These are phyloP conservation scores for Folsomia candida DNA, from an alignment of 2,888 invertebrate genomes.

Conservation along the genomic window DNA sequence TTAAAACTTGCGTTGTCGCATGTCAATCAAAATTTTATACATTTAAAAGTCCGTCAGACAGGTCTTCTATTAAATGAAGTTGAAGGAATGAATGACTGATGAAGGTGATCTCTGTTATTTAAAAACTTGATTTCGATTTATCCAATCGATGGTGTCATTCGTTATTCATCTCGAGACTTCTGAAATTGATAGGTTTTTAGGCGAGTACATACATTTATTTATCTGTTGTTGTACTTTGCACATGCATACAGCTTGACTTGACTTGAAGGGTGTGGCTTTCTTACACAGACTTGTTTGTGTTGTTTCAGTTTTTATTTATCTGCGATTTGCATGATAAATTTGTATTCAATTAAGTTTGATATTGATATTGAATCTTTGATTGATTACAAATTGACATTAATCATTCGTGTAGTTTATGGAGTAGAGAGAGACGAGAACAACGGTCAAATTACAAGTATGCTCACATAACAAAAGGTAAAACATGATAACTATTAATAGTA, in stretches of 20 bases:
- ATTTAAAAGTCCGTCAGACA: too few relatives aligned
- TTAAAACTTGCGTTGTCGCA: neutral
- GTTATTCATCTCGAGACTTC: neutral
- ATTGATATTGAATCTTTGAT: slow-evolving; percentile 1
- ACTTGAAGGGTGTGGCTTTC: neutral
- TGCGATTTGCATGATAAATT: neutral
- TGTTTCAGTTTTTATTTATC: neutral
- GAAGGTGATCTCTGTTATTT: neutral
- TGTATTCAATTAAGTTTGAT: neutral
- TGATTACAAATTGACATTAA: too few relatives aligned
- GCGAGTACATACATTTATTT: too few relatives aligned
- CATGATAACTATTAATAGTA: too few relatives aligned
- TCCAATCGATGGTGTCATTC: neutral
- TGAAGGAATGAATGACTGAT: neutral
- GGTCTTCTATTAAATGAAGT: neutral
- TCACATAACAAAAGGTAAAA: too few relatives aligned
- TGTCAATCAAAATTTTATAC: neutral
- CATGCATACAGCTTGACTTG: too few relatives aligned
- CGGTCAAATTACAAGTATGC: too few relatives aligned
- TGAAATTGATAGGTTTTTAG: neutral
- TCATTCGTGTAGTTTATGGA: too few relatives aligned
- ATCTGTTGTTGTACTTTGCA: too few relatives aligned
- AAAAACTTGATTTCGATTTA: neutral
- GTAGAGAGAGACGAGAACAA: too few relatives aligned
- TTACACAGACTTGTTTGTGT: neutral